phyloP scores from a whole-genome alignment of 1,140 invertebrate species.

The Maniola jurtina region DNA sequence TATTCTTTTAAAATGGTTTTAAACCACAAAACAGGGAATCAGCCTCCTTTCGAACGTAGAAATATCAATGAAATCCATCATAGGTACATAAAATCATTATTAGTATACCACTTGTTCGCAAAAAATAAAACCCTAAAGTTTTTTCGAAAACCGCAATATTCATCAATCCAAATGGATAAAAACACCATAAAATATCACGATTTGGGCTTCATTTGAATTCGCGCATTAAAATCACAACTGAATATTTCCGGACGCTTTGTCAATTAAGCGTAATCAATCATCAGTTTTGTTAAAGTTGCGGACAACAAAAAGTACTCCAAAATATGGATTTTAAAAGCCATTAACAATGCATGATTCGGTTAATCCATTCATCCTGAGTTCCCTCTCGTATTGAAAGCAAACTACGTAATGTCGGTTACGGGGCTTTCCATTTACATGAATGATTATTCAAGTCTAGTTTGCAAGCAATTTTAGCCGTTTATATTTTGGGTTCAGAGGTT shows the following conservation, averaged over 20 bases:
- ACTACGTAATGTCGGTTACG: slow-evolving; percentile 61
- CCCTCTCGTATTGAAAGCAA: slow-evolving; percentile 52
- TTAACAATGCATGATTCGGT: slow-evolving; percentile 52
- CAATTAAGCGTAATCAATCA: slow-evolving; percentile 16
- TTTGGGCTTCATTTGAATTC: background rate
- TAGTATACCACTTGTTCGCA: background rate
- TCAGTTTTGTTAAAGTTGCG: slow-evolving; percentile 19
- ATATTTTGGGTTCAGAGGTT: slow-evolving; percentile 31
- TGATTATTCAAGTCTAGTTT: slow-evolving; percentile 54
- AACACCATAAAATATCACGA: slow-evolving; percentile 1
- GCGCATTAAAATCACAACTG: slow-evolving; percentile 14
- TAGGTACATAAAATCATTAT: too few relatives aligned
- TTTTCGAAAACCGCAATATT: background rate
- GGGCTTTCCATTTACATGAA: slow-evolving; percentile 66
- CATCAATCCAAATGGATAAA: background rate
- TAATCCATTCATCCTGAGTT: slow-evolving; percentile 60
- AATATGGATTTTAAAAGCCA: slow-evolving; percentile 45
- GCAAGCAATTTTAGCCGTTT: slow-evolving; percentile 41
- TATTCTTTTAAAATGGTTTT: too few relatives aligned
- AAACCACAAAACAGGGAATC: too few relatives aligned
- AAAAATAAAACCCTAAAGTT: background rate
- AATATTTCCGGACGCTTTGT: slow-evolving; percentile 13
- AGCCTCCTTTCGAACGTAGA: too few relatives aligned
- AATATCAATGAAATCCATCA: too few relatives aligned
- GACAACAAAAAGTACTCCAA: slow-evolving; percentile 22